A percentile compares a stretch with the other conserved stretches of the same genome.
Conservation (phyloP, 2,888 invertebrate genomes). For the Sphaerophoria taeniata region DNA sequence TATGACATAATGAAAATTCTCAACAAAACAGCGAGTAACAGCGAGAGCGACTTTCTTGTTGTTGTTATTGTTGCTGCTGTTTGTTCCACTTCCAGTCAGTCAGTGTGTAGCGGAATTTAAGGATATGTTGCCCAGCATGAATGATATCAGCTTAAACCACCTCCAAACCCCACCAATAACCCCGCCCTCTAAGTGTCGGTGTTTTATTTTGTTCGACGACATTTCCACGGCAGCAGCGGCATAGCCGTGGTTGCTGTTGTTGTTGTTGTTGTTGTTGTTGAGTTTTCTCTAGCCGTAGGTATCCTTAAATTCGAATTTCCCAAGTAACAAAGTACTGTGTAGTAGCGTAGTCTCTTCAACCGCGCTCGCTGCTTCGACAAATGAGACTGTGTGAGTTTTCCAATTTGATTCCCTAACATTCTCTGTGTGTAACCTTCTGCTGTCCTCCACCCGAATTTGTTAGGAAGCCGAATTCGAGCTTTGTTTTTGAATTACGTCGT, state of each 20-base stretch:
- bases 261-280: too few species aligned
- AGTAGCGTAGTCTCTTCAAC: constrained; percentile 2
- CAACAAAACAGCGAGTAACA: constrained; percentile 16
- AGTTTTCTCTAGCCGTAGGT: constrained; percentile 42
- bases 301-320: constrained; percentile 1
- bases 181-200: constrained; percentile 47
- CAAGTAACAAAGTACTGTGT: not conserved
- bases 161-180: constrained; percentile 47
- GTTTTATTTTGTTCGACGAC: not conserved
- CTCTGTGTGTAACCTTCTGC: constrained; percentile 58
- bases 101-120: constrained; percentile 63
- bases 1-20: constrained; percentile 71
- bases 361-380: not conserved
- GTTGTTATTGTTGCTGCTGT: constrained; percentile 13
- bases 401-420: constrained; percentile 29
- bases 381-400: constrained; percentile 22
- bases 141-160: constrained; percentile 39
- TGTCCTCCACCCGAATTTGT: constrained; percentile 62
- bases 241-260: not conserved
- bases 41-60: constrained; percentile 7
- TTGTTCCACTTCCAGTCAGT: constrained; percentile 16
- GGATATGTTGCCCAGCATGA: constrained; percentile 51
- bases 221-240: too few species aligned
- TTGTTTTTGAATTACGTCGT: constrained; percentile 31
- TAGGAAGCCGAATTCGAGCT: constrained; percentile 20